Evolutionary conservation across 2,797 vertebrate genomes (phyloP).

Genomic region (Xyrichtys novacula): DNA sequence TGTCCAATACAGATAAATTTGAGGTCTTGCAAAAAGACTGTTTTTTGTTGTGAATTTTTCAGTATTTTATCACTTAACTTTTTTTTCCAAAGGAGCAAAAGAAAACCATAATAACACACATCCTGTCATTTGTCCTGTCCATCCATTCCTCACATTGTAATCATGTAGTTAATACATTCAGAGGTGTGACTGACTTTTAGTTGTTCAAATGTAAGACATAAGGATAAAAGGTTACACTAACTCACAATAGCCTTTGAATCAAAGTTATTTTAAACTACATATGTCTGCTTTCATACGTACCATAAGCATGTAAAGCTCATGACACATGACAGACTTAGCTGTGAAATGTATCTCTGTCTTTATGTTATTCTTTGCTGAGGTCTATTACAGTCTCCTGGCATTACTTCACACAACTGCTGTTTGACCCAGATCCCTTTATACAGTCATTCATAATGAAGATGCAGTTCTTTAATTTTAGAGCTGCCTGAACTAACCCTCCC

Average conservation of each 20-base stretch:
- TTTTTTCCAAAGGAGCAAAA: too few relatives aligned
- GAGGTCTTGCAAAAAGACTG: too few relatives aligned
- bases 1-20: too few relatives aligned
- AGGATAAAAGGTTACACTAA: not conserved
- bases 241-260: not conserved
- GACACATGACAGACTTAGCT: slow-evolving; percentile 5
- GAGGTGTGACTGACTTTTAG: not conserved
- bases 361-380: slow-evolving; percentile 24
- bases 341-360: slow-evolving; percentile 15
- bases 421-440: slow-evolving; percentile 54
- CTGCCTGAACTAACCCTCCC: not conserved
- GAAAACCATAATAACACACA: not conserved
- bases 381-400: slow-evolving; percentile 21
- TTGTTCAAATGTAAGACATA: not conserved
- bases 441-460: slow-evolving; percentile 32
- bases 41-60: too few relatives aligned
- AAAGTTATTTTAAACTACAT: not conserved
- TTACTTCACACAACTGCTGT: slow-evolving; percentile 17
- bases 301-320: not conserved
- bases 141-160: not conserved
- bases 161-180: not conserved
- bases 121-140: not conserved
- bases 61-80: too few relatives aligned
- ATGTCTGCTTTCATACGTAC: not conserved
- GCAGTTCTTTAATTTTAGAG: slow-evolving; percentile 29